These are phyloP conservation scores for Sebastes vulpes DNA, from an alignment of 2,797 vertebrate genomes.

Conservation along the genomic window DNA sequence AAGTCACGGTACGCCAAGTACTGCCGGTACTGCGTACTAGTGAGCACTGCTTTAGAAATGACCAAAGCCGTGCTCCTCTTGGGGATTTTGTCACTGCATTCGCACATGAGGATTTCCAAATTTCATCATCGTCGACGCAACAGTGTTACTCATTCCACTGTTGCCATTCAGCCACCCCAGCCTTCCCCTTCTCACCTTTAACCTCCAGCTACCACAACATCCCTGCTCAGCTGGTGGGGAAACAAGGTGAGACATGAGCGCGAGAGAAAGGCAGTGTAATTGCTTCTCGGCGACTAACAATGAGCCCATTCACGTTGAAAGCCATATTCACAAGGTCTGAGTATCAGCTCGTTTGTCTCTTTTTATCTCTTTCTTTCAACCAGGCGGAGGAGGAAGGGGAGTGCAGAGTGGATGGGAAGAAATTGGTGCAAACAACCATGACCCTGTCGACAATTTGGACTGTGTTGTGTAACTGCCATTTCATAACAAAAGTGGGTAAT, in stretches of 20 bases:
- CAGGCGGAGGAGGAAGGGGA: background rate
- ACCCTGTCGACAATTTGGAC: background rate
- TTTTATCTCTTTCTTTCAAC: background rate
- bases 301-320: constrained; percentile 18
- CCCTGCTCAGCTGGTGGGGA: background rate
- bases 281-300: constrained; percentile 22
- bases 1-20: too few species aligned
- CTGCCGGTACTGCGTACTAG: too few species aligned
- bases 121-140: background rate
- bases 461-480: constrained; percentile 13
- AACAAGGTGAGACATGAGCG: constrained; percentile 5
- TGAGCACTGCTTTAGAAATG: too few species aligned
- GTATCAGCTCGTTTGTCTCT: background rate
- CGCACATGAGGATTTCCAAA: background rate
- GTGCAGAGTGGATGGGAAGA: background rate
- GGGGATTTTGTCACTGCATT: background rate
- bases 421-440: constrained; percentile 14
- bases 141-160: background rate
- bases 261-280: background rate
- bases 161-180: background rate
- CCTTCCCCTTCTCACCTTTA: background rate
- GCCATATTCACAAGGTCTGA: constrained; percentile 12
- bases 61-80: too few species aligned
- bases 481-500: constrained; percentile 25
- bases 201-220: background rate